Evolutionary conservation across 2,888 invertebrate genomes (phyloP).

Genomic region (Drosophila antonietae): DNA sequence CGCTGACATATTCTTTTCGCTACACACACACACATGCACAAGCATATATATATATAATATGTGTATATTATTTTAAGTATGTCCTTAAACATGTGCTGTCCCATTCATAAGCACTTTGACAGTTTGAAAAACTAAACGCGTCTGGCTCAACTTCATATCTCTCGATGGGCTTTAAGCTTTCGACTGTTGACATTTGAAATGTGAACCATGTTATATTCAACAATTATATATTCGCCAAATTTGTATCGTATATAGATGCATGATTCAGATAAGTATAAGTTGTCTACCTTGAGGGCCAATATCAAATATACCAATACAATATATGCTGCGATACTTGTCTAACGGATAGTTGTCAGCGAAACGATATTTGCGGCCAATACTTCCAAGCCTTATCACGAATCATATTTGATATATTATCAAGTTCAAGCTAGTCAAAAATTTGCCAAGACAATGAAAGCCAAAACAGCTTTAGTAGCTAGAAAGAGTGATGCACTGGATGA

Average conservation of each 20-base stretch:
- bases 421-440: background rate
- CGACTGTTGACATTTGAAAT: background rate
- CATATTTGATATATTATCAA: background rate
- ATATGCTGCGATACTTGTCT: background rate
- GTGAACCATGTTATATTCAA: background rate
- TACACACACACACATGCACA: background rate
- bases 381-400: background rate
- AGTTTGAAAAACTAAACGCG: slow-evolving; percentile 4
- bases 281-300: too few relatives aligned
- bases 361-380: background rate
- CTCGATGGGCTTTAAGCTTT: background rate
- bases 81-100: slow-evolving; percentile 3
- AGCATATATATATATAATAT: background rate
- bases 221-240: background rate
- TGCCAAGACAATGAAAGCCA: background rate
- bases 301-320: too few relatives aligned
- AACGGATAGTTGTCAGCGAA: background rate
- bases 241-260: background rate
- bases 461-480: too few relatives aligned
- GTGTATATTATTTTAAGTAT: slow-evolving; percentile 6
- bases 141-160: slow-evolving; percentile 9
- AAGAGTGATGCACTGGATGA: too few relatives aligned
- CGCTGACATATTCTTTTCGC: slow-evolving; percentile 14
- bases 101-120: background rate
- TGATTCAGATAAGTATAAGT: background rate